Evolutionary conservation across 2,113 vertebrate species (phyloP), one percentile per base, ranked within the genome.

Genomic region (Chaetura pelagica): DNA sequence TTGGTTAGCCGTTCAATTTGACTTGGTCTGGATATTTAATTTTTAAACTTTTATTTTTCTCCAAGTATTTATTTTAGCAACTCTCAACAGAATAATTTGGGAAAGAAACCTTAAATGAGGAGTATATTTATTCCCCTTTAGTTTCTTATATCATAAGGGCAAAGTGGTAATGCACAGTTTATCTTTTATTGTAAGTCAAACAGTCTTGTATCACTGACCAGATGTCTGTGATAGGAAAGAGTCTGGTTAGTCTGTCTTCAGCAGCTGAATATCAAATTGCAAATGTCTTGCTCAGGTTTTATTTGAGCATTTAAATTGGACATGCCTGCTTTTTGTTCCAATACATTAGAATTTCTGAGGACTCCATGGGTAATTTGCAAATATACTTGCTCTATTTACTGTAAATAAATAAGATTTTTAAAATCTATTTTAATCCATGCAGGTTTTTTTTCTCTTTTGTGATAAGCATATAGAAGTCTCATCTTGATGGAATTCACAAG

Each of bases 351-450:
- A 57, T 66, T 23, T 91, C 40, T 49, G 30, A 94, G 72, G 44
- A 78, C 19, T 48, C 42, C 23, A 67, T 63, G 44, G 35, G 34
- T 78, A 79, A 49, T 89, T 89, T 94, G 57, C 38, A 89, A 61
- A 74, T 94, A 27, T 49, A 75, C 88, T 78, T 92, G 52, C 27
- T 86, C 84, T 91, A 84, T 93, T 89, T 94, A 55, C 61, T 89
- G 38, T 75, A 92, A 93, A 86, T 77, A 84, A 64, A 55, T 81
- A 35, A 29, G 11, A 4, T 40, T 40, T 16, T 44, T 38, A 38
- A 44, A 87, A 85, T 84, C 35, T 84, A 26, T 92, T 96, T 94
- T 94, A 92, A 84, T 90, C 75, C 24, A 14, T 77, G 38, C 32
- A 18, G 82, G 6, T 2, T 54, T 81, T 81, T 81, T 67, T 40